A percentile compares a stretch with the other conserved stretches of the same genome.
Evolutionary conservation across 53 echinoderm and acorn worm genomes (phyloP).

Genomic region (Holothuria leucospilota): DNA sequence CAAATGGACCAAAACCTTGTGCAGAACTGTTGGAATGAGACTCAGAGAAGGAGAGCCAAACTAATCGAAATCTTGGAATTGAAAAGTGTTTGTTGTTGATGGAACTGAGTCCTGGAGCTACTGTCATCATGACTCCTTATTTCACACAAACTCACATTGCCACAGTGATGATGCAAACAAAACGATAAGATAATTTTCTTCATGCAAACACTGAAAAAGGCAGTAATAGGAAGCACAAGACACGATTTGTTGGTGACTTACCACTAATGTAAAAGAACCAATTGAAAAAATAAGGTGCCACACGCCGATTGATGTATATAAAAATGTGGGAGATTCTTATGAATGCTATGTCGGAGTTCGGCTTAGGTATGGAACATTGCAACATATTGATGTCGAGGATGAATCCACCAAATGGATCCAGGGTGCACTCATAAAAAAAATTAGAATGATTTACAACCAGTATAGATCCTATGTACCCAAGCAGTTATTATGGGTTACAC

Average conservation of each 20-base stretch:
- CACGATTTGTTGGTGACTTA: background rate
- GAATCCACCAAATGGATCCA: constrained; percentile 52
- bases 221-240: constrained; percentile 3
- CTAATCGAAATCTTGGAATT: background rate
- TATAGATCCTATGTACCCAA: constrained; percentile 34
- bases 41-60: constrained; percentile 12
- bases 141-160: constrained; percentile 17
- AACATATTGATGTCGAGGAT: constrained; percentile 60
- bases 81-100: constrained; percentile 13
- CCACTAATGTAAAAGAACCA: background rate
- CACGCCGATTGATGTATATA: background rate
- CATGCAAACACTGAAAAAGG: background rate
- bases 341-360: background rate
- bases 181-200: background rate
- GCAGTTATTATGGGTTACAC: constrained; percentile 55
- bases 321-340: background rate
- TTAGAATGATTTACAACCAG: constrained; percentile 10
- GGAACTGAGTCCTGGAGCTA: background rate
- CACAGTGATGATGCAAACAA: constrained; percentile 20
- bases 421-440: constrained; percentile 47
- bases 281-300: background rate
- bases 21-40: constrained; percentile 31
- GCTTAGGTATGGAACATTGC: constrained; percentile 44
- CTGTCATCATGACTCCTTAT: background rate
- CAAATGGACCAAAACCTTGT: constrained; percentile 39